Evolutionary conservation across 2,113 vertebrate species (phyloP).

Genomic region (Corvus hawaiiensis): DNA sequence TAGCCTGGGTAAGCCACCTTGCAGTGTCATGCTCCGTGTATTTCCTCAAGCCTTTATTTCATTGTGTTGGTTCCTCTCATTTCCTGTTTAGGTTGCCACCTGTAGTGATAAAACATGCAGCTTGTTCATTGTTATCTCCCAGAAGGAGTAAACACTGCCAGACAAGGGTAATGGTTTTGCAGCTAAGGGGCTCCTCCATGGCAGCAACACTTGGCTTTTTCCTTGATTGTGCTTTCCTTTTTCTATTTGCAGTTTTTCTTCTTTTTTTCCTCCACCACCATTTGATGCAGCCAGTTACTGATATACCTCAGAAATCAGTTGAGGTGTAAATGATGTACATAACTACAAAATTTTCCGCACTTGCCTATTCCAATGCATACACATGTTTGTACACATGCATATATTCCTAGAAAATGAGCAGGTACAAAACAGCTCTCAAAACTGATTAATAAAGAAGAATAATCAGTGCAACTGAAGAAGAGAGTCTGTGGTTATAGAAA

Average conservation of each 20-base stretch:
- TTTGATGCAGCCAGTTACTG: neutral
- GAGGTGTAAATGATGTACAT: neutral
- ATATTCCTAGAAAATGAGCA: neutral
- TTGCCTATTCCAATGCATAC: neutral
- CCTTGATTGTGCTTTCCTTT: neutral
- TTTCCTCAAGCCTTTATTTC: neutral
- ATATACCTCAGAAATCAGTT: neutral
- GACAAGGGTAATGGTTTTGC: neutral
- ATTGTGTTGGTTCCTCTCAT: neutral
- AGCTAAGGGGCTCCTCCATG: neutral
- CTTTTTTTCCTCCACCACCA: rapidly evolving
- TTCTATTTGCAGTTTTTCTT: neutral
- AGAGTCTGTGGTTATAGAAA: neutral
- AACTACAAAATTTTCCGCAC: neutral
- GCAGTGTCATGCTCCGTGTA: neutral
- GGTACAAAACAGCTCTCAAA: neutral
- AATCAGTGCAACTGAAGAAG: neutral
- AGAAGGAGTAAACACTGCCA: neutral
- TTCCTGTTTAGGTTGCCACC: neutral
- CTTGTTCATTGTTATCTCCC: neutral
- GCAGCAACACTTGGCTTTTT: neutral
- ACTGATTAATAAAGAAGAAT: neutral
- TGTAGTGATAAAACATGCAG: neutral
- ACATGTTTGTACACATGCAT: neutral
- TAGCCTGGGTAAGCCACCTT: neutral